A percentile compares a stretch with the other conserved stretches of the same genome.
These are phyloP conservation scores for Brachypodius melanocephalos DNA, from an alignment of 2,113 vertebrate genomes.

Conservation along the genomic window DNA sequence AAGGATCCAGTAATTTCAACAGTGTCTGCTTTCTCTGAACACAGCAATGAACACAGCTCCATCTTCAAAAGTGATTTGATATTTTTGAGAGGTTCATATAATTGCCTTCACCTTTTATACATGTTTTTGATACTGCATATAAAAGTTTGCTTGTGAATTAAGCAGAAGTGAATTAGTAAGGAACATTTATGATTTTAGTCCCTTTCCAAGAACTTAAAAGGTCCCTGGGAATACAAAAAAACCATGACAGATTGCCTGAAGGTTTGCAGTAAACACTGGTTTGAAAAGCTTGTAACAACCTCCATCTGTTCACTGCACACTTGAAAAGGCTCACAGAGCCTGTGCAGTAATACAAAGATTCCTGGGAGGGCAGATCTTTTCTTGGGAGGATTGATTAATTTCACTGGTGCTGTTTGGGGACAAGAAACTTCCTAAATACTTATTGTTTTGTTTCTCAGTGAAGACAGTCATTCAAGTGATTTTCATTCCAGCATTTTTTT, in stretches of 20 bases:
- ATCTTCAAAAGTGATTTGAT: background rate
- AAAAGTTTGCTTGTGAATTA: conserved; percentile 1
- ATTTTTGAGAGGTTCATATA: background rate
- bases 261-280: conserved; percentile 33
- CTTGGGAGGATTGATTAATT: conserved; percentile 59
- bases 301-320: conserved; percentile 47
- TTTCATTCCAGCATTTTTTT: background rate
- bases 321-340: conserved; percentile 36
- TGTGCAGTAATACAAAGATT: background rate
- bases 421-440: conserved; percentile 41
- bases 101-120: background rate
- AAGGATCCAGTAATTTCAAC: background rate
- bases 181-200: conserved; percentile 22
- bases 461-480: background rate
- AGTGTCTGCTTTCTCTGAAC: background rate
- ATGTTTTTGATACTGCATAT: background rate
- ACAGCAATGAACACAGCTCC: background rate
- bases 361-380: conserved; percentile 15
- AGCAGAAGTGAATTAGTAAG: background rate
- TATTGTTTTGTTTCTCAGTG: conserved; percentile 24
- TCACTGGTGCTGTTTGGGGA: conserved; percentile 34
- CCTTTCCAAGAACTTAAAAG: conserved; percentile 47
- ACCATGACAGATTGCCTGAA: conserved; percentile 49
- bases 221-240: conserved; percentile 49
- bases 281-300: conserved; percentile 48